Evolutionary conservation across 2,888 invertebrate genomes (phyloP), one percentile per base, ranked within the genome.

Genomic region (Eupithecia centaureata): DNA sequence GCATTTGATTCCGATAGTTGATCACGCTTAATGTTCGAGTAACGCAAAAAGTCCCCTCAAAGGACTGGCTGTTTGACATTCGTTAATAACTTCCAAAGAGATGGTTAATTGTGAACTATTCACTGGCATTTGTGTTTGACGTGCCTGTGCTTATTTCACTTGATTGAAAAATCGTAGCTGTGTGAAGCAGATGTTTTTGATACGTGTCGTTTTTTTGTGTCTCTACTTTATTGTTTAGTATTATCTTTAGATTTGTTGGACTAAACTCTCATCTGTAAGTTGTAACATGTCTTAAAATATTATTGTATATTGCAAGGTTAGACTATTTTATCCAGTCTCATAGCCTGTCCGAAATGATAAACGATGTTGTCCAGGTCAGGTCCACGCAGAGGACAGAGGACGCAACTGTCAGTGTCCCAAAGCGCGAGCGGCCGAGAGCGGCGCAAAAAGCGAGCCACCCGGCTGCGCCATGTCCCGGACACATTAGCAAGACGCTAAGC

Each of bases 1-100:
- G 79, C 80, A 78, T 83, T 82, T 81, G 78, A 81, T 81, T 83
- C 75, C 68, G 77, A 83, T 79, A 76, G 75, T 72, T 68, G 74
- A 77, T 73, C 73, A 68, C 69, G 74, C 66, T 76, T 68, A 66
- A 71, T 68, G 63, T 68, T 66, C 38, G 54, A 68, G 28, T 63
- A 54, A 58, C 62, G 59, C 52, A 58, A 58, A 68, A 59, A 33
- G 42, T 22, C 58, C 67, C 62, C 63, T 51, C 62, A 63, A 65
- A 67, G 22, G 18, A 47, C 18, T 38, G n/a, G 47, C 22, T 25
- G 52, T 67, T 67, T 61, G 52, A 70, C 70, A 64, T 61, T 38
- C 61, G 63, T 66, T 58, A 67, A 63, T 70, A 63, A 63, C 63
- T 47, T 52, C 15, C n/a, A 54, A 62, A 28, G 57, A 61, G 52